Evolutionary conservation across 2,888 invertebrate species (phyloP).

Genomic region (Syrista parreyssii): DNA sequence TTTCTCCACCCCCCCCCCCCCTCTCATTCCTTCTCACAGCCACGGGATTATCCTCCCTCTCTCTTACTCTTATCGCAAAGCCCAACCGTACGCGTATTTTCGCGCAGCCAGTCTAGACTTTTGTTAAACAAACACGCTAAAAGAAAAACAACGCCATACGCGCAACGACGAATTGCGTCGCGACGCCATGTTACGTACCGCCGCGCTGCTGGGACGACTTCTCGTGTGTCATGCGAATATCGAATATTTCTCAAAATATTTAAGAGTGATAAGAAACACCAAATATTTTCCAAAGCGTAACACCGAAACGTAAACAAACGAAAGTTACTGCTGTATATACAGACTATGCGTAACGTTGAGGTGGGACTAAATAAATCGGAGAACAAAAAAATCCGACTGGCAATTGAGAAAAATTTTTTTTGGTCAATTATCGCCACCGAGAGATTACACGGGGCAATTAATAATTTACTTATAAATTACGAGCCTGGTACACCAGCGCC

Average conservation of each 20-base stretch:
- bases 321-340: not conserved
- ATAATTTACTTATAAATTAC: constrained; percentile 50
- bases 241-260: constrained; percentile 11
- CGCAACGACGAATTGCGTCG: constrained; percentile 23
- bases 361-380: not conserved
- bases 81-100: constrained; percentile 33
- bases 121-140: constrained; percentile 38
- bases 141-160: constrained; percentile 12
- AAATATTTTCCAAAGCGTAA: not conserved
- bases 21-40: too few relatives aligned
- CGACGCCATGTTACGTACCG: constrained; percentile 13
- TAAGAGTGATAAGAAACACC: not conserved
- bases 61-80: constrained; percentile 38
- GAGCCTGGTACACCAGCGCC: constrained; percentile 37
- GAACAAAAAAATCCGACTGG: constrained; percentile 10
- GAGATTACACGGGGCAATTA: constrained; percentile 33
- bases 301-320: not conserved
- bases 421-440: constrained; percentile 22
- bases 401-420: constrained; percentile 13
- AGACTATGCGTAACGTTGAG: too few relatives aligned
- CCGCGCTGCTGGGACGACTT: constrained; percentile 17
- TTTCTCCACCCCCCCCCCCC: too few relatives aligned
- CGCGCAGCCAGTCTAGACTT: constrained; percentile 39
- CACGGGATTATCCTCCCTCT: not conserved
- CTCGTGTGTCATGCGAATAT: constrained; percentile 13